Evolutionary conservation across 2,888 invertebrate genomes (phyloP).

Genomic region (Andrena trimmerana): DNA sequence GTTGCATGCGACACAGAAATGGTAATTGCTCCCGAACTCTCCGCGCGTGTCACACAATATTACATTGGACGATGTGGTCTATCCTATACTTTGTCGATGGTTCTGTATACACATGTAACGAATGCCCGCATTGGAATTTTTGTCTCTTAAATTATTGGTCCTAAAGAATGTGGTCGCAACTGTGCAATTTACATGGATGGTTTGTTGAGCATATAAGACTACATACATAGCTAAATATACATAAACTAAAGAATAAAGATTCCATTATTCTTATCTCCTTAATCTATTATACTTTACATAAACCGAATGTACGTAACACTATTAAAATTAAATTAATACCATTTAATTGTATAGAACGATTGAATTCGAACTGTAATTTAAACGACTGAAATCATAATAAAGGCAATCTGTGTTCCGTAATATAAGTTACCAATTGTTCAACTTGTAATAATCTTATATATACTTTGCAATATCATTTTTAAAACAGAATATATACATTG

Average conservation of each 20-base stretch:
- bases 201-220: not conserved
- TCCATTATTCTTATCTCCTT: not conserved
- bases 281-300: not conserved
- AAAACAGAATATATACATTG: constrained; percentile 1
- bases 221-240: not conserved
- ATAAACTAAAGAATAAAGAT: constrained; percentile 6
- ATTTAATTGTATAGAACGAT: too few relatives aligned
- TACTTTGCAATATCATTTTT: not conserved
- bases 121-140: too few relatives aligned
- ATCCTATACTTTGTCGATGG: too few relatives aligned
- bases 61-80: too few relatives aligned
- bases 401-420: constrained; percentile 1
- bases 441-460: not conserved
- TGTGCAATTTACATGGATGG: not conserved
- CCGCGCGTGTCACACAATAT: too few relatives aligned
- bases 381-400: too few relatives aligned
- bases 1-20: too few relatives aligned
- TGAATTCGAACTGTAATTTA: too few relatives aligned
- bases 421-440: too few relatives aligned
- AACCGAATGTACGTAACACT: not conserved
- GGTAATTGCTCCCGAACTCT: too few relatives aligned
- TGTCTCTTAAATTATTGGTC: too few relatives aligned
- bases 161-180: not conserved
- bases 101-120: too few relatives aligned
- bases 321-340: not conserved